Evolutionary conservation across 2,797 vertebrate species (phyloP).

Genomic region (Lagocephalus sceleratus): DNA sequence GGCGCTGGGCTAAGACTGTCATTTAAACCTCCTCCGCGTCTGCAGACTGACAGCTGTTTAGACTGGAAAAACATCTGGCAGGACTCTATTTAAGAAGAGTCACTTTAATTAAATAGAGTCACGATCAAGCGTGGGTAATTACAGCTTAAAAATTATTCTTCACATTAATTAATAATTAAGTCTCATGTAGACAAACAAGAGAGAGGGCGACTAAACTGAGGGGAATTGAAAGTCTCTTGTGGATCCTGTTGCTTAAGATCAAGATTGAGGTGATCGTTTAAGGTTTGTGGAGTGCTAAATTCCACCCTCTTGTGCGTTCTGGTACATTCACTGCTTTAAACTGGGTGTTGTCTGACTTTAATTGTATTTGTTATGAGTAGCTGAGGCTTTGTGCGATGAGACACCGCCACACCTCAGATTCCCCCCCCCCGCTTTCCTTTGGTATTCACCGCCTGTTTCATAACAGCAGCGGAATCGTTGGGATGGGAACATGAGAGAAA

Average conservation of each 20-base stretch:
- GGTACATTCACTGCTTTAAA: slow-evolving; percentile 19
- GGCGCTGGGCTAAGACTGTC: no score
- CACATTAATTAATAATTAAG: no score
- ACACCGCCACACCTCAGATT: slow-evolving; percentile 50
- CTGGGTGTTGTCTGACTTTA: slow-evolving; percentile 45
- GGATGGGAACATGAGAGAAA: not conserved
- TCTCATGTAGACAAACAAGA: no score
- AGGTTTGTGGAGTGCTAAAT: slow-evolving; percentile 19
- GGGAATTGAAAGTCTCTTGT: not conserved
- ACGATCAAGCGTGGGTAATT: no score
- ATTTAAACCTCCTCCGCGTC: no score
- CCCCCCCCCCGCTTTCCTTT: slow-evolving; percentile 21
- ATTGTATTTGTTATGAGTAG: slow-evolving; percentile 43
- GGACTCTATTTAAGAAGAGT: no score
- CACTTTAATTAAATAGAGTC: no score
- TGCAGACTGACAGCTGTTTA: no score
- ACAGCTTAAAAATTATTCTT: no score
- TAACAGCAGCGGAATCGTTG: slow-evolving; percentile 11
- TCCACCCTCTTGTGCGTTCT: slow-evolving; percentile 24
- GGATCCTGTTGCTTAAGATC: slow-evolving; percentile 1
- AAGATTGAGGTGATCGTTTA: slow-evolving; percentile 14
- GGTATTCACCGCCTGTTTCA: slow-evolving; percentile 29
- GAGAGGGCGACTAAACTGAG: not conserved
- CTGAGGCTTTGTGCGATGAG: slow-evolving; percentile 28
- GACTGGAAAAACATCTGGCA: no score